A percentile compares a stretch with the other conserved stretches of the same genome.
Conservation (phyloP, 2,113 vertebrate genomes). For the Cololabis saira region DNA sequence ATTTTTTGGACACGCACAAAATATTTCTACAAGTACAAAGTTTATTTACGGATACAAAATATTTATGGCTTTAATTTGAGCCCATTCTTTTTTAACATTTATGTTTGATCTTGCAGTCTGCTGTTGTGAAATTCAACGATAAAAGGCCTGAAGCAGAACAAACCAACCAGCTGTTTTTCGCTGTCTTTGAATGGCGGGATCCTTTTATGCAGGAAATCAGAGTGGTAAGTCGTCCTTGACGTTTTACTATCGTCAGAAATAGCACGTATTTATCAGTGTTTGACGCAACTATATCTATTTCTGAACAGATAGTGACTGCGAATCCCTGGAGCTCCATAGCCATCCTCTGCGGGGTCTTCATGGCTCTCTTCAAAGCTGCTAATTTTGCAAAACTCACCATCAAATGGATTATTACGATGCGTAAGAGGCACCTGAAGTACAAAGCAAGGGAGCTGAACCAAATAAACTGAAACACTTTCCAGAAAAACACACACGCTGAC, state of each 20-base stretch:
- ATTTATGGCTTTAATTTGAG: too few relatives aligned
- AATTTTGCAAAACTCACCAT: slow-evolving; percentile 95
- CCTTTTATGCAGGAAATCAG: slow-evolving; percentile 93
- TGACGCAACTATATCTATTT: neutral
- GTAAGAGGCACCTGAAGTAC: slow-evolving; percentile 88
- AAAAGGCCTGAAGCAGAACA: slow-evolving; percentile 75
- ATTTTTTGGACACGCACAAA: too few relatives aligned
- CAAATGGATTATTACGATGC: slow-evolving; percentile 95
- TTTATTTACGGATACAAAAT: too few relatives aligned
- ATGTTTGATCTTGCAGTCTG: slow-evolving; percentile 80
- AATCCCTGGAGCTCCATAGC: slow-evolving; percentile 95
- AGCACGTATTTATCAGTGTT: neutral
- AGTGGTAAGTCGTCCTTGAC: slow-evolving; percentile 81
- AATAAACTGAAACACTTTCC: slow-evolving; percentile 79
- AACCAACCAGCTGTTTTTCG: slow-evolving; percentile 91
- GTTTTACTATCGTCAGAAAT: neutral
- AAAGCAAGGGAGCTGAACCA: slow-evolving; percentile 85
- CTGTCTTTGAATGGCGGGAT: slow-evolving; percentile 97
- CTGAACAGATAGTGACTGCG: slow-evolving; percentile 91
- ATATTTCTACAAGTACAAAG: too few relatives aligned
- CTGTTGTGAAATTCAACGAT: slow-evolving; percentile 95
- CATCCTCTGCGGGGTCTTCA: slow-evolving; percentile 94
- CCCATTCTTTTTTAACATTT: neutral
- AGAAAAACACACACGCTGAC: neutral
- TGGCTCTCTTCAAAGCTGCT: slow-evolving; percentile 96